Conservation (phyloP, 2,113 vertebrate species). For the Panurus biarmicus region DNA sequence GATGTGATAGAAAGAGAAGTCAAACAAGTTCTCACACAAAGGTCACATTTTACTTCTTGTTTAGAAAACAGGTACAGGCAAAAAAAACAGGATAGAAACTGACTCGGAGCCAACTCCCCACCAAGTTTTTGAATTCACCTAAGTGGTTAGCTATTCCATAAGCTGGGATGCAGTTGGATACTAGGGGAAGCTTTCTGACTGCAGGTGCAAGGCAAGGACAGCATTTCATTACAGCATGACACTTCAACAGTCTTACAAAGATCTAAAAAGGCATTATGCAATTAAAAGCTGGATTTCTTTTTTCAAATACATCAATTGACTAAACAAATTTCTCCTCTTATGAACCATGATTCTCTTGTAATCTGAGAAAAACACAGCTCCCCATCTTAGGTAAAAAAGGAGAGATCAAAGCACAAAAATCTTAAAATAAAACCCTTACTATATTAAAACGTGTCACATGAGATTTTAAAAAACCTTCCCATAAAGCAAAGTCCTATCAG, state of each 20-base stretch:
- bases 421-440: background rate
- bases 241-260: background rate
- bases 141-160: background rate
- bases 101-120: background rate
- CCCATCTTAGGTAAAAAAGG: background rate
- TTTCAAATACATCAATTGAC: background rate
- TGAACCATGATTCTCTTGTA: background rate
- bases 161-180: background rate
- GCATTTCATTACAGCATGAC: background rate
- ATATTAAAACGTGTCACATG: background rate
- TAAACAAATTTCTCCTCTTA: background rate
- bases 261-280: background rate
- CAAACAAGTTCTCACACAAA: background rate
- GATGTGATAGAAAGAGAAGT: accelerated
- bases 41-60: background rate
- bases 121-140: background rate
- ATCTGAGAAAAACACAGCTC: background rate
- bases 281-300: background rate
- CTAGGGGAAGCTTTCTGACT: background rate
- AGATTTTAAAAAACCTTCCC: background rate
- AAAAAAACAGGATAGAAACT: background rate
- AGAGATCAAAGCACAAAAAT: background rate
- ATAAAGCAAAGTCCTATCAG: background rate
- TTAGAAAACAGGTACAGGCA: background rate
- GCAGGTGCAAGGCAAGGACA: background rate